phyloP scores from a whole-genome alignment of 2,888 invertebrate genomes.

The Crocallis elinguaria region DNA sequence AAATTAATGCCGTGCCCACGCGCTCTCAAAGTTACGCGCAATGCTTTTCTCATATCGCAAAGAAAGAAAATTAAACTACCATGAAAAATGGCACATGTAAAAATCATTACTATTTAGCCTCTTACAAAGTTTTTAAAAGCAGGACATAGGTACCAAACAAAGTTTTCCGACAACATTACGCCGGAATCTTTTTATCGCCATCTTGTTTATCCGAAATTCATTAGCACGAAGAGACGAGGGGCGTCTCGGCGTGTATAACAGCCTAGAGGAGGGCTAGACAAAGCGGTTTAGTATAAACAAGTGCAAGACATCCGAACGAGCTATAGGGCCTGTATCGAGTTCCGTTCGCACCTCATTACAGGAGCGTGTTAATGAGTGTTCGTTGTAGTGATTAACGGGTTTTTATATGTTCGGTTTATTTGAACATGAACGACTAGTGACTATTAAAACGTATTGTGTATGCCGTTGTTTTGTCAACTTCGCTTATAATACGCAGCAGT shows the following conservation, averaged over 20 bases:
- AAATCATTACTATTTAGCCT: too few relatives aligned
- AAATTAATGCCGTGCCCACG: too few relatives aligned
- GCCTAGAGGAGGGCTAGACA: conserved; percentile 26
- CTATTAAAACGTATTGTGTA: background rate
- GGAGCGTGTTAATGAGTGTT: conserved; percentile 20
- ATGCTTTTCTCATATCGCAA: background rate
- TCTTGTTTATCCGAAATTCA: conserved; percentile 21
- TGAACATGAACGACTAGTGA: background rate
- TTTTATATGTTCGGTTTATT: conserved; percentile 14
- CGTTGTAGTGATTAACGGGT: conserved; percentile 16
- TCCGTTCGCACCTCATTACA: conserved; percentile 26
- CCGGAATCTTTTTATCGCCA: background rate
- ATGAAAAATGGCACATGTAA: too few relatives aligned
- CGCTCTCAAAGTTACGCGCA: background rate
- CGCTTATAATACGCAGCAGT: too few relatives aligned
- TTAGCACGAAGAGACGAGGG: conserved; percentile 12
- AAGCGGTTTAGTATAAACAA: conserved; percentile 38
- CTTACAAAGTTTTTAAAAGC: background rate
- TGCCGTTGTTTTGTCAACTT: background rate
- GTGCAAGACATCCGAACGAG: conserved; percentile 19
- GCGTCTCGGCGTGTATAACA: conserved; percentile 21
- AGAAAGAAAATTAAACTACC: too few relatives aligned
- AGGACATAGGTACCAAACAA: background rate
- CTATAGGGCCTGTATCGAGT: conserved; percentile 10
- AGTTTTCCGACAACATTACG: background rate